phyloP scores from a whole-genome alignment of 1,140 invertebrate genomes.

The Cotesia glomerata region DNA sequence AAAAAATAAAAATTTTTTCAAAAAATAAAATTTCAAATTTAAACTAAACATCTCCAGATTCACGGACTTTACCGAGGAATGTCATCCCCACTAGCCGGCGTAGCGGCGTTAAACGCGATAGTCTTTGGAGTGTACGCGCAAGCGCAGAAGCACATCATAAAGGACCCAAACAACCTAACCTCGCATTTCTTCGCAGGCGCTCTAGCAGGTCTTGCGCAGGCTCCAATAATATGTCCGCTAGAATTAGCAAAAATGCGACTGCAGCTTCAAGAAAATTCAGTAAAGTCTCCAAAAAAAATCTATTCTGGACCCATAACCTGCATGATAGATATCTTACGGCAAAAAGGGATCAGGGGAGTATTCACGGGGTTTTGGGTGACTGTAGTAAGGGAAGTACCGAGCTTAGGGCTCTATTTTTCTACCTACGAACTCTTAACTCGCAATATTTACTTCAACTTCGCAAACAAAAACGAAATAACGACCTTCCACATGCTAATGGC shows the following conservation, averaged over 20 bases:
- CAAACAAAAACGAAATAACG: constrained; percentile 41
- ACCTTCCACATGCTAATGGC: constrained; percentile 73
- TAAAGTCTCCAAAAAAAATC: constrained; percentile 21
- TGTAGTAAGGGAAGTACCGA: constrained; percentile 76
- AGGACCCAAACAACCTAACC: constrained; percentile 68
- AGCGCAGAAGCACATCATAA: constrained; percentile 66
- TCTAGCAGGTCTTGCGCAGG: constrained; percentile 77
- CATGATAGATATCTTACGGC: constrained; percentile 68
- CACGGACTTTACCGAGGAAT: constrained; percentile 82
- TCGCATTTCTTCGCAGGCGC: constrained; percentile 78
- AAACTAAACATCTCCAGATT: constrained; percentile 42
- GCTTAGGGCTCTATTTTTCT: constrained; percentile 73
- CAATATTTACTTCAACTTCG: not conserved
- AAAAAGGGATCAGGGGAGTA: constrained; percentile 72
- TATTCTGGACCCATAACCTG: constrained; percentile 68
- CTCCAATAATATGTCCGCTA: constrained; percentile 82
- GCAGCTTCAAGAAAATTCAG: constrained; percentile 67
- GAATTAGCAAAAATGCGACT: constrained; percentile 87
- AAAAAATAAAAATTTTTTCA: too few species aligned
- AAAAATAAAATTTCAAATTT: too few species aligned
- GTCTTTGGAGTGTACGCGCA: constrained; percentile 91
- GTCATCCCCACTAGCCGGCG: constrained; percentile 82
- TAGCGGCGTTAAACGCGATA: constrained; percentile 87
- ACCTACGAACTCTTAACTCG: constrained; percentile 54
- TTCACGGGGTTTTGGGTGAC: constrained; percentile 81